Percentiles rank a stretch among this genome's conserved stretches.
These are phyloP conservation scores for Endomychus coccineus DNA, from an alignment of 2,888 invertebrate species.

Conservation along the genomic window DNA sequence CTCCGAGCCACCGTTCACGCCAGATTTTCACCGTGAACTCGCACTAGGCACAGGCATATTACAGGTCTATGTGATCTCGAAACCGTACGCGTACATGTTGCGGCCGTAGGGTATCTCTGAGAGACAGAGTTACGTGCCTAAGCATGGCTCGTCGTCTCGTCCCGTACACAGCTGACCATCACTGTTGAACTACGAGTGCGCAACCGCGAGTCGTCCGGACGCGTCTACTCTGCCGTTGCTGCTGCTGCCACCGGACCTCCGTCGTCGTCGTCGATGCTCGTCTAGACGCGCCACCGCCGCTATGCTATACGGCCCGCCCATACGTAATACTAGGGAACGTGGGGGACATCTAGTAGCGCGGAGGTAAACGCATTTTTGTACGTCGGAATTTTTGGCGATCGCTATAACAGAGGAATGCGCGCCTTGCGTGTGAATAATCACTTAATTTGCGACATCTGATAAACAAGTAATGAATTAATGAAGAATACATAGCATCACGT, in stretches of 20 bases:
- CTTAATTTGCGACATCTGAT: no score
- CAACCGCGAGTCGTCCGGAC: conserved; percentile 33
- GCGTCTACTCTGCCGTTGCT: conserved; percentile 19
- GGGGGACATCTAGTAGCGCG: no score
- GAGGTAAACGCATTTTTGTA: no score
- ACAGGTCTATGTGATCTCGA: conserved; percentile 54
- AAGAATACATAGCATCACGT: no score
- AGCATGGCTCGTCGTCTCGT: conserved; percentile 39
- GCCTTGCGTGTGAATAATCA: no score
- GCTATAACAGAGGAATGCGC: no score
- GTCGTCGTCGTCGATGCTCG: conserved; percentile 6
- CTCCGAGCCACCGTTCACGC: conserved; percentile 55
- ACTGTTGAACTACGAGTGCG: conserved; percentile 36
- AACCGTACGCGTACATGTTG: conserved; percentile 52
- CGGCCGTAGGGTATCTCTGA: conserved; percentile 42
- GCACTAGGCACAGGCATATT: conserved; percentile 44
- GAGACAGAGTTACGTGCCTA: conserved; percentile 40
- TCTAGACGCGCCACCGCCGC: conserved; percentile 11
- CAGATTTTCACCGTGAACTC: conserved; percentile 55
- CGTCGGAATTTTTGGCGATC: no score
- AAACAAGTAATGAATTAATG: no score
- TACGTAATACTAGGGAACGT: conserved; percentile 1
- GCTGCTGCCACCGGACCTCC: conserved; percentile 5
- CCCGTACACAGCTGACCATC: conserved; percentile 41
- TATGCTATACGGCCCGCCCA: conserved; percentile 12